phyloP scores from a whole-genome alignment of 1,140 invertebrate genomes.

The silkworm (Bombyx mori) region DNA sequence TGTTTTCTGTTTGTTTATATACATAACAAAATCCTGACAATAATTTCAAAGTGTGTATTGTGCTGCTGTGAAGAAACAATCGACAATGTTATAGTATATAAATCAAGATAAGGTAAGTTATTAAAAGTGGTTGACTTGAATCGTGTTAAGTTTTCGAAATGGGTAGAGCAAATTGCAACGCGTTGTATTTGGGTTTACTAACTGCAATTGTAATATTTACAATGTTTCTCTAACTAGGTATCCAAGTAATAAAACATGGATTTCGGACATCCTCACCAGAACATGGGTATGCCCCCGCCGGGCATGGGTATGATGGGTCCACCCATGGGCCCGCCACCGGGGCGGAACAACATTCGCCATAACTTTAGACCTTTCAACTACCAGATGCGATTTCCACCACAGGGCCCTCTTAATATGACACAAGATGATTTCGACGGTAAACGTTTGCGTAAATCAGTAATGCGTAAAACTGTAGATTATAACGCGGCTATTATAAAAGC shows the following conservation, averaged over 20 bases:
- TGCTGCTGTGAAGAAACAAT: constrained; percentile 29
- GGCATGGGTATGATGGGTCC: constrained; percentile 19
- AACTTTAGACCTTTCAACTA: constrained; percentile 71
- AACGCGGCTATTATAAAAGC: constrained; percentile 96
- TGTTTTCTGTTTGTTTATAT: constrained; percentile 17
- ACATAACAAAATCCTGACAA: neutral
- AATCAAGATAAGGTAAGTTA: constrained; percentile 51
- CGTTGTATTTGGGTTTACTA: constrained; percentile 4
- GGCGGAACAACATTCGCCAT: constrained; percentile 58
- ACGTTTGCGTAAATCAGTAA: constrained; percentile 94
- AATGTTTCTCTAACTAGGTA: constrained; percentile 64
- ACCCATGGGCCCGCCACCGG: constrained; percentile 37
- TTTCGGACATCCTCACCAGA: constrained; percentile 65
- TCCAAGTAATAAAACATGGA: constrained; percentile 59
- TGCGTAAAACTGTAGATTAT: constrained; percentile 98
- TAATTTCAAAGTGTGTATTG: constrained; percentile 19
- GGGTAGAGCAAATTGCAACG: constrained; percentile 8
- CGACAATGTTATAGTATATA: constrained; percentile 53
- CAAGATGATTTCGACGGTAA: constrained; percentile 96
- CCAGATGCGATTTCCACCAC: constrained; percentile 70
- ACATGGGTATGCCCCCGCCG: constrained; percentile 60
- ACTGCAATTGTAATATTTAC: constrained; percentile 25
- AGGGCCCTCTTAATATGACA: constrained; percentile 75
- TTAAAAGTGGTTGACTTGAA: neutral
- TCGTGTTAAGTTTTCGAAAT: constrained; percentile 2